Evolutionary conservation across 2,888 invertebrate genomes (phyloP).

Genomic region (Sinotaia quadrata): DNA sequence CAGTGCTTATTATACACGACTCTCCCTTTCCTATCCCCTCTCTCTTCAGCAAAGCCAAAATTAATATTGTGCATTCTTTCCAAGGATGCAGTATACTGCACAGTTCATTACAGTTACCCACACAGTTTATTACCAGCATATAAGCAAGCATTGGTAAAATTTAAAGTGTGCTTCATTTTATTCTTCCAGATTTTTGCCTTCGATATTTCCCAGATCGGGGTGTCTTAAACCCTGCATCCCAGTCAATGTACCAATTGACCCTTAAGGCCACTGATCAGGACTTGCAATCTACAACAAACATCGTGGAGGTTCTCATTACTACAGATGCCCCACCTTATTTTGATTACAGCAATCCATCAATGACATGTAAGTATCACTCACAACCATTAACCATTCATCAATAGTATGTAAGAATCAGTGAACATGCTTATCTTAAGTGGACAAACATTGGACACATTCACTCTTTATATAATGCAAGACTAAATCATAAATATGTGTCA

Average conservation of each 20-base stretch:
- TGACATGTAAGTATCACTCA: background rate
- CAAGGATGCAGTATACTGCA: too few species aligned
- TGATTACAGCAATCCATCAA: background rate
- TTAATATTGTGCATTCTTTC: too few species aligned
- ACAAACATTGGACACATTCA: too few species aligned
- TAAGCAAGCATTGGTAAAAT: background rate
- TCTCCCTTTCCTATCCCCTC: too few species aligned
- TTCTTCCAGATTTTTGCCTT: conserved; percentile 31
- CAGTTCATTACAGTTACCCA: too few species aligned
- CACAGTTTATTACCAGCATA: background rate
- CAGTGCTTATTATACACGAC: too few species aligned
- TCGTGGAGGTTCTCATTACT: background rate
- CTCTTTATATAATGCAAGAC: too few species aligned
- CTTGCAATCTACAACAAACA: background rate
- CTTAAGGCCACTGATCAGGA: background rate
- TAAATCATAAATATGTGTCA: too few species aligned
- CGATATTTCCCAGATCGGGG: conserved; percentile 3
- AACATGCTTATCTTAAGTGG: too few species aligned
- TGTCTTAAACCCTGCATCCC: background rate
- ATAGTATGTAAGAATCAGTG: too few species aligned
- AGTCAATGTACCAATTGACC: background rate
- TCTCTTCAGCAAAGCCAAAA: too few species aligned
- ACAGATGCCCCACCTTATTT: background rate
- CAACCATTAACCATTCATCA: too few species aligned
- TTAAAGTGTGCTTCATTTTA: conserved; percentile 5